phyloP scores from a whole-genome alignment of 1,140 invertebrate species.

The Drosophila sechellia region DNA sequence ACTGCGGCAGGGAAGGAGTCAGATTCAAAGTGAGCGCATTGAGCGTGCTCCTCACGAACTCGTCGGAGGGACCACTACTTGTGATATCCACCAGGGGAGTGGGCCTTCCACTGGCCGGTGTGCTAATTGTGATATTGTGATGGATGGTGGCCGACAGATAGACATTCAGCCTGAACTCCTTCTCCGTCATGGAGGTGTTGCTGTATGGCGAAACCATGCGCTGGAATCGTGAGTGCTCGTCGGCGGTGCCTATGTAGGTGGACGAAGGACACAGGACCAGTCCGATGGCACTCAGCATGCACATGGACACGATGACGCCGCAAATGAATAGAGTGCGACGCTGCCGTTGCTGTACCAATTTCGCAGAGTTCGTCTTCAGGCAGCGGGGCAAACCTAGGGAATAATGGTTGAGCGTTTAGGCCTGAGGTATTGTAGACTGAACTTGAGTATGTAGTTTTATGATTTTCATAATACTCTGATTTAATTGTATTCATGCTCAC shows the following conservation, averaged over 20 bases:
- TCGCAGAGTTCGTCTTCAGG: slow-evolving; percentile 89
- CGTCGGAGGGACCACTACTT: slow-evolving; percentile 46
- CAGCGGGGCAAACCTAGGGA: slow-evolving; percentile 86
- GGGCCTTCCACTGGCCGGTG: slow-evolving; percentile 38
- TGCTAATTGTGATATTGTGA: slow-evolving; percentile 84
- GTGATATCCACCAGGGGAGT: slow-evolving; percentile 55
- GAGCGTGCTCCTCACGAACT: slow-evolving; percentile 58
- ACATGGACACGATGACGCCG: slow-evolving; percentile 92
- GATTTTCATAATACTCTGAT: no score
- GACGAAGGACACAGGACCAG: slow-evolving; percentile 71
- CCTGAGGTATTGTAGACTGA: background rate
- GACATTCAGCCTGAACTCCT: slow-evolving; percentile 80
- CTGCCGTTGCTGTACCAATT: slow-evolving; percentile 89
- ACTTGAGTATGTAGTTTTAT: no score
- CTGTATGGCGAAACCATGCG: slow-evolving; percentile 14
- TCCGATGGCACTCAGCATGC: slow-evolving; percentile 86
- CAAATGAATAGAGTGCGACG: slow-evolving; percentile 92
- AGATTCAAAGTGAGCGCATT: slow-evolving; percentile 62
- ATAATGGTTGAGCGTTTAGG: background rate
- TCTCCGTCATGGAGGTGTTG: slow-evolving; percentile 40
- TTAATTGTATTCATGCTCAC: slow-evolving; percentile 24
- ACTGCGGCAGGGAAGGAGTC: slow-evolving; percentile 51
- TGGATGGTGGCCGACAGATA: slow-evolving; percentile 83
- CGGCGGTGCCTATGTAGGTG: slow-evolving; percentile 55
- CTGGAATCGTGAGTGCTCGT: slow-evolving; percentile 16